phyloP scores from a whole-genome alignment of 2,888 invertebrate species.

The Pilophorus perplexus region DNA sequence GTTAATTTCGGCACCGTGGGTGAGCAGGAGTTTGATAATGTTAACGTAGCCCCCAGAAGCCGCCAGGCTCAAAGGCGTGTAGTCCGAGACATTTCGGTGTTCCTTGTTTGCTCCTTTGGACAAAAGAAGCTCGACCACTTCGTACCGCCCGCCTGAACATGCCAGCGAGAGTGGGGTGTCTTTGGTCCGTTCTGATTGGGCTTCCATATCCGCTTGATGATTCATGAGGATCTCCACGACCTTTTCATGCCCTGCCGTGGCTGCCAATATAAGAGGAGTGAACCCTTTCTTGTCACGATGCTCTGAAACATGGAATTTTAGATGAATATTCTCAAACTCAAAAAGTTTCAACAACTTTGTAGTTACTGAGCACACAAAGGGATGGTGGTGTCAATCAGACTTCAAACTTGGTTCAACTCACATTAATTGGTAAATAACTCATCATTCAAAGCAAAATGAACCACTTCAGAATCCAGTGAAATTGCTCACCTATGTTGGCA shows the following conservation, averaged over 20 bases:
- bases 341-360: too few species aligned
- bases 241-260: conserved; percentile 91
- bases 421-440: too few species aligned
- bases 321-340: too few species aligned
- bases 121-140: conserved; percentile 56
- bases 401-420: too few species aligned
- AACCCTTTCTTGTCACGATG: conserved; percentile 99
- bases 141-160: conserved; percentile 95
- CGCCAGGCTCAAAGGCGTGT: conserved; percentile 96
- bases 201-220: conserved; percentile 95
- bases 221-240: conserved; percentile 91
- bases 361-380: too few species aligned
- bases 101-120: conserved; percentile 78
- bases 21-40: conserved; percentile 89
- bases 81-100: conserved; percentile 98
- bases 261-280: conserved; percentile 93
- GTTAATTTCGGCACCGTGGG: conserved; percentile 96
- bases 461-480: too few species aligned
- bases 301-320: too few species aligned
- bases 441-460: not conserved
- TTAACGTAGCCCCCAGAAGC: conserved; percentile 98
- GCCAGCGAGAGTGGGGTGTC: conserved; percentile 96
- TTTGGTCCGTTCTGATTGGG: conserved; percentile 97
- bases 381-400: too few species aligned
- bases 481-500: conserved; percentile 71